Evolutionary conservation across 1,140 invertebrate species (phyloP).

Genomic region (Drosophila quadrilineata): DNA sequence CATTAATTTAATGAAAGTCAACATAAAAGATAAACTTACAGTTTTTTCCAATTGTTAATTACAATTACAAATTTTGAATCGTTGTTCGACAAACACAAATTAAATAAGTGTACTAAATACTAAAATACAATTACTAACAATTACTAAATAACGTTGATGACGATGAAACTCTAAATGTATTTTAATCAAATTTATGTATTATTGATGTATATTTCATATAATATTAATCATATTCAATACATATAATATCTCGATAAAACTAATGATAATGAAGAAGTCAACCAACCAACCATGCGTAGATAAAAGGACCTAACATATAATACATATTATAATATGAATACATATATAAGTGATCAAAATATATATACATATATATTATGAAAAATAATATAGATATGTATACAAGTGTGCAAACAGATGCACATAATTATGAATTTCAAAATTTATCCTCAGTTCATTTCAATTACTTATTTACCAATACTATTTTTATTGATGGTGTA

Average conservation of each 20-base stretch:
- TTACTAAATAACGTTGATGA: neutral
- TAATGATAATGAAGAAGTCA: slow-evolving; percentile 43
- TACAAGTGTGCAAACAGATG: too few species aligned
- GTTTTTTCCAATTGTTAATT: slow-evolving; percentile 67
- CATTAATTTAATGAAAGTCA: slow-evolving; percentile 60
- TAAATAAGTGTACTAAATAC: slow-evolving; percentile 73
- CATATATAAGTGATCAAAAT: slow-evolving; percentile 2
- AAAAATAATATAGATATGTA: slow-evolving; percentile 13
- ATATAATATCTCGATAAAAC: slow-evolving; percentile 4
- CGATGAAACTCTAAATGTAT: slow-evolving; percentile 48
- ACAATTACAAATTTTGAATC: slow-evolving; percentile 58
- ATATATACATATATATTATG: slow-evolving; percentile 29
- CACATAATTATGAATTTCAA: slow-evolving; percentile 16
- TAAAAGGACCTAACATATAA: slow-evolving; percentile 67
- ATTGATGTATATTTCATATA: slow-evolving; percentile 67
- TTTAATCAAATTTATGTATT: slow-evolving; percentile 50
- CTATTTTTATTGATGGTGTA: slow-evolving; percentile 74
- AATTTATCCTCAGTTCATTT: slow-evolving; percentile 39
- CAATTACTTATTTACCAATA: slow-evolving; percentile 43
- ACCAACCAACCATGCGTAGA: slow-evolving; percentile 77
- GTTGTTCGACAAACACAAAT: slow-evolving; percentile 73
- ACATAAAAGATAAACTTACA: too few species aligned
- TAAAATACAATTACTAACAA: neutral
- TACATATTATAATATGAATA: slow-evolving; percentile 17
- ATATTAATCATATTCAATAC: slow-evolving; percentile 39